Evolutionary conservation across 2,888 invertebrate genomes (phyloP), one percentile per base, ranked within the genome.

Genomic region (Lathronympha strigana): DNA sequence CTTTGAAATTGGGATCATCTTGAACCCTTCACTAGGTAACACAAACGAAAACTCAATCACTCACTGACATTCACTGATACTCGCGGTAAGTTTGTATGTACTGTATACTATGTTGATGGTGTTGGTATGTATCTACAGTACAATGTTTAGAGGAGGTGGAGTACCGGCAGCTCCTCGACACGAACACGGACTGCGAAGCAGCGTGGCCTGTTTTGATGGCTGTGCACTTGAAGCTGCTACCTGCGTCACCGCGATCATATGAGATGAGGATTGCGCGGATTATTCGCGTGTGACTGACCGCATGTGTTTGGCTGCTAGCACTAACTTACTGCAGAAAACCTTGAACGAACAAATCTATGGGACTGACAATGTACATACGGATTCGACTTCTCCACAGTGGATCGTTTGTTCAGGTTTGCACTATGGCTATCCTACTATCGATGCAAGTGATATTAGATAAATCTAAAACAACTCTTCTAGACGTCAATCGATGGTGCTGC

Each of bases 1-100:
- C 66, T 80, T 72, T 50, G 87, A 79, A 60, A 87, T 62, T 71
- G 79, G 79, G 60, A 68, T 73, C 83, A 84, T 85, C n/a, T 13
- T 63, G 19, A 49, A 63, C 43, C 36, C 45, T 63, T 61, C 63
- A 63, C 64, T 21, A n/a, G n/a, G n/a, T n/a, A 36, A 6, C 55
- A 61, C 66, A 66, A 54, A n/a, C 21, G n/a, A 25, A 33, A 38
- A 23, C 49, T 23, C 15, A 9, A 50, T 51, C 53, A 64, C 64
- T 58, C 51, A 51, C 23, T 25, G 28, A 45, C 55, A 47, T 49
- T 49, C 47, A 50, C 47, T 17, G 54, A n/a, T 17, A 53, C 45
- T 25, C 57, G 21, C 49, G 49, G 4, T 36, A n/a, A n/a, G n/a
- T n/a, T n/a, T n/a, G n/a, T n/a, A n/a, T n/a, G n/a, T n/a, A n/a